phyloP scores from a whole-genome alignment of 2,113 vertebrate species.

The Genyomyrus donnyi region DNA sequence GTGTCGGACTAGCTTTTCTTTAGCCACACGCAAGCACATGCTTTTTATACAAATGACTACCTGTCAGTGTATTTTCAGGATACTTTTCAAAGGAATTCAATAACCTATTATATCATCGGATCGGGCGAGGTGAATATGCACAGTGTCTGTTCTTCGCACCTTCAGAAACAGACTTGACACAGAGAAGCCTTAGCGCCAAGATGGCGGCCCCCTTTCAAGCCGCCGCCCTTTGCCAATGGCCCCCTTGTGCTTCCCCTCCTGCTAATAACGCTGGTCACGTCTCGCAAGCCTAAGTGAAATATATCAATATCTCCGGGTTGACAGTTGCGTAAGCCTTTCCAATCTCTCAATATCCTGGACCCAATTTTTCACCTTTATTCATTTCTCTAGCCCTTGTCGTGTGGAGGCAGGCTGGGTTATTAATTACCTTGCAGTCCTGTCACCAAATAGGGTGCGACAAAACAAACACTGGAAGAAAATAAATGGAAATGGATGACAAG shows the following conservation, averaged over 20 bases:
- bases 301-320: constrained; percentile 45
- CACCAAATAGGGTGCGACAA: constrained; percentile 9
- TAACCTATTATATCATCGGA: not conserved
- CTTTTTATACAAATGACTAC: not conserved
- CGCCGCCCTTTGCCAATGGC: too few species aligned
- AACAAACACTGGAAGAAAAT: constrained; percentile 10
- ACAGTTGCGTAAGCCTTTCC: constrained; percentile 45
- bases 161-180: not conserved
- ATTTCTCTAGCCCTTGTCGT: constrained; percentile 22
- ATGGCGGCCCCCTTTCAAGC: not conserved
- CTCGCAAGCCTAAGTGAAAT: constrained; percentile 38
- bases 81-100: not conserved
- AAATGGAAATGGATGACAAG: constrained; percentile 6
- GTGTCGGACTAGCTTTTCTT: not conserved
- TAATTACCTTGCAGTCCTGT: constrained; percentile 17
- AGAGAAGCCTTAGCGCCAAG: not conserved
- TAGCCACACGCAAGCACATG: not conserved
- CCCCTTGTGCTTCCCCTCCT: constrained; percentile 13
- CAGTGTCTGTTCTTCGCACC: not conserved
- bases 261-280: constrained; percentile 32
- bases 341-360: constrained; percentile 36
- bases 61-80: not conserved
- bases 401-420: constrained; percentile 11
- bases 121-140: not conserved
- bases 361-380: constrained; percentile 48